Evolutionary conservation across 2,113 vertebrate genomes (phyloP), one percentile per base, ranked within the genome.

Genomic region (Terrapene triunguis): DNA sequence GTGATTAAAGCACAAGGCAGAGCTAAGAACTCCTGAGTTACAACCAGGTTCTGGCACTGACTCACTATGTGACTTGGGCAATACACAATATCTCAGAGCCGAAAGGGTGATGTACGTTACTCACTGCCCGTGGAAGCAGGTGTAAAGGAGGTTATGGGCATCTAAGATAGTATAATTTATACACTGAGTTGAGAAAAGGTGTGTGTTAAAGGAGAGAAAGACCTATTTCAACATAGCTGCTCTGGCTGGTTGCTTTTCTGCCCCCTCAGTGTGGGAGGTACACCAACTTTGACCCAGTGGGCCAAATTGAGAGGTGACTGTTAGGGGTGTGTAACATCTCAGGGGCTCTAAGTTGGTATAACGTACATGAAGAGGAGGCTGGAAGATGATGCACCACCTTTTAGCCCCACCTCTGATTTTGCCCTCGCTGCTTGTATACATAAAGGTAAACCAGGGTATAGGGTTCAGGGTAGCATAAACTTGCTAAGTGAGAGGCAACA

Each of bases 381-480:
- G 12, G 74, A 78, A 38, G 2, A 38, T 14, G n/a, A 42, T 42
- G 10, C 38, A 13, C 38, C 44, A 21, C 38, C 44, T 44, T 44
- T 13, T 25, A 44, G 42, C 72, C 72, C 22, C 38, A 44, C 22
- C 24, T 5, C 22, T 82, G 55, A 88, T 51, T 13, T 14, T 69
- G 24, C 35, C 79, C 47, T 82, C 4, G 0, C 84, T 13, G 3
- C 14, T 84, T 47, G 35, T 4, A 25, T 6, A 27, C 2, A 16
- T 5, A 29, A 44, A n/a, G 87, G 74, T 55, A 91, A 87, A 89
- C 44, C 25, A 72, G 24, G 8, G 72, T 4, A 14, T 79, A n/a
- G 0, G 0, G 25, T 10, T 48, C 9, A 11, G 4, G 16, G 35
- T 69, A 44, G 10, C 72, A 76, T 42, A 76, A 44, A 27, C 72